phyloP scores from a whole-genome alignment of 2,113 vertebrate species.

The Kryptolebias marmoratus region DNA sequence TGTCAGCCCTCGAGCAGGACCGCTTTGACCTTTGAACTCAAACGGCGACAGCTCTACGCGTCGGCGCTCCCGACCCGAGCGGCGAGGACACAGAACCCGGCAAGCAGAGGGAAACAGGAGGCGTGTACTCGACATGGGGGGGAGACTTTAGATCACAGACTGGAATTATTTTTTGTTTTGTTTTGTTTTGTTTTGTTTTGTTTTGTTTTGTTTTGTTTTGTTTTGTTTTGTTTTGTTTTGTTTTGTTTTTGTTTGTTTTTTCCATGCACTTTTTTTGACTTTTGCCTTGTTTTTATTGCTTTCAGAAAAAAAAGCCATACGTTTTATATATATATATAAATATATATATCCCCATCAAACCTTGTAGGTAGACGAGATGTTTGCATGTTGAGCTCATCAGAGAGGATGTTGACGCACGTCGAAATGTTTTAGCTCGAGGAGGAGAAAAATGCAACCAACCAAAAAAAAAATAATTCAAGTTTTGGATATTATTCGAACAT shows the following conservation, averaged over 20 bases:
- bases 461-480: not conserved
- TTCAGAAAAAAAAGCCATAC: conserved; percentile 89
- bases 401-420: conserved; percentile 70
- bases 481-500: conserved; percentile 68
- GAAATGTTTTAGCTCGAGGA: conserved; percentile 70
- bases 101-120: conserved; percentile 46
- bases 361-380: conserved; percentile 79
- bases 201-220: conserved; percentile 19
- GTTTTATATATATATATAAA: not conserved
- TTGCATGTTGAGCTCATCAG: conserved; percentile 82
- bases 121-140: conserved; percentile 58
- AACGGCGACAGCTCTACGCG: conserved; percentile 35
- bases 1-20: conserved; percentile 56
- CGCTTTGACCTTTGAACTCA: conserved; percentile 57
- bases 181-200: conserved; percentile 19
- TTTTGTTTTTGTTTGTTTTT: conserved; percentile 57
- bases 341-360: conserved; percentile 70
- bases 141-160: conserved; percentile 71
- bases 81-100: conserved; percentile 61
- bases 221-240: conserved; percentile 31
- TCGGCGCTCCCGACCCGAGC: conserved; percentile 37
- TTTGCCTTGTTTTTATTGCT: conserved; percentile 79
- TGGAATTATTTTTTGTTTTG: conserved; percentile 70
- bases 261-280: conserved; percentile 82
- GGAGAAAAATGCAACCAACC: conserved; percentile 8